Conservation (phyloP, 2,113 vertebrate species). For the Chloroceryle aenea region DNA sequence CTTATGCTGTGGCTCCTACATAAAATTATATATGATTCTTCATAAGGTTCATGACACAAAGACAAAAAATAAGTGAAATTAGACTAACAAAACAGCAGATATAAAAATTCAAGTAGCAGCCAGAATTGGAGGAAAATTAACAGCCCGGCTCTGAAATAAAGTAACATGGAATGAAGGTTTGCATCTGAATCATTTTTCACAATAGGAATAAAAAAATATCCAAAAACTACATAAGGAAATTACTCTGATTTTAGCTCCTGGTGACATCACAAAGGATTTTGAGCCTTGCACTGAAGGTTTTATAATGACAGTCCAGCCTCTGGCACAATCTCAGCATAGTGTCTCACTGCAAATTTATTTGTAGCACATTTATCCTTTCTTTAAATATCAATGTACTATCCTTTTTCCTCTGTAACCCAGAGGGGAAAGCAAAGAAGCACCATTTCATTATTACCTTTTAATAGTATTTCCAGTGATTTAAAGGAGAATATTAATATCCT, state of each 20-base stretch:
- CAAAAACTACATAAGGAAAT: not conserved
- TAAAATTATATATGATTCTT: not conserved
- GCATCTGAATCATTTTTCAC: slow-evolving; percentile 1
- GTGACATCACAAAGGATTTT: slow-evolving; percentile 27
- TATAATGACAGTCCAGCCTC: not conserved
- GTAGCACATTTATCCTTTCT: slow-evolving; percentile 55
- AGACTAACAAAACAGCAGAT: not conserved
- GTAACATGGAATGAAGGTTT: not conserved
- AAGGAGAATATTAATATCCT: slow-evolving; percentile 62
- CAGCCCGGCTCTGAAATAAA: slow-evolving; percentile 8
- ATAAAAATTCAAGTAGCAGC: slow-evolving; percentile 7
- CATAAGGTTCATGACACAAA: not conserved
- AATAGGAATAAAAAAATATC: not conserved
- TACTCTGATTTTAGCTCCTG: slow-evolving; percentile 21
- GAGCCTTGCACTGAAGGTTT: slow-evolving; percentile 42
- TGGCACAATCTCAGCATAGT: slow-evolving; percentile 8
- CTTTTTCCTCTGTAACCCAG: slow-evolving; percentile 44
- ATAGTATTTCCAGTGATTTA: slow-evolving; percentile 41
- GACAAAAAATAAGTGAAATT: not conserved
- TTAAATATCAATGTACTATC: slow-evolving; percentile 49
- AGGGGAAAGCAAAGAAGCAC: slow-evolving; percentile 56
- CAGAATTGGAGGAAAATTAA: slow-evolving; percentile 8
- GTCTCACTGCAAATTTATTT: slow-evolving; percentile 59
- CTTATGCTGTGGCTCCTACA: not conserved
- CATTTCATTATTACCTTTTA: slow-evolving; percentile 44